Evolutionary conservation across 2,113 vertebrate genomes (phyloP), one percentile per base, ranked within the genome.

Genomic region (Indicator maculatus): DNA sequence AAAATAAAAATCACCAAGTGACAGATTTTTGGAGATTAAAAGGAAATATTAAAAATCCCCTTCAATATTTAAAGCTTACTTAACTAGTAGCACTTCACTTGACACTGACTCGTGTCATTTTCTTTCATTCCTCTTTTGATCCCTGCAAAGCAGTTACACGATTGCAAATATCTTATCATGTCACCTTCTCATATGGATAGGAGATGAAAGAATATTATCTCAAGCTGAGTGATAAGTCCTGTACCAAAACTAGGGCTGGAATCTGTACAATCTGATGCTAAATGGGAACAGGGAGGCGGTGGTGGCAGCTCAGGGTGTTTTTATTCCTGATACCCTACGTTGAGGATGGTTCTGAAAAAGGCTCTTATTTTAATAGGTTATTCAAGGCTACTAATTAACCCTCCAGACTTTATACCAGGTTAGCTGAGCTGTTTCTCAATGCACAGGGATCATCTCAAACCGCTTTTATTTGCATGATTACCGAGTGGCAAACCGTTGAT

Each of bases 61-160:
- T 98, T 98, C 97, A 98, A 98, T 98, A 98, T 98, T 98, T 98
- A 98, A 98, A 98, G 97, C 97, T 97, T 97, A 92, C 96, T 98
- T 98, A 98, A 98, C 97, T 95, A 95, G 96, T 95, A 98, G 97
- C 97, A 97, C 96, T 98, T 97, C 83, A 94, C 94, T 96, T 98
- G 97, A 97, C 96, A 96, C 95, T 96, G 95, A 98, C 96, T 98
- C 28, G 18, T 97, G 96, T 97, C 97, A 98, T 97, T 98, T 97
- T 95, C 97, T 96, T 98, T 98, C 97, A 97, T 97, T 97, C 96
- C 94, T 97, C 97, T 97, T 98, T 98, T 98, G 98, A 98, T 98
- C 97, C 96, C 66, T 90, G 97, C 91, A 98, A 98, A 98, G 96
- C 89, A 96, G 97, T 97, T 98, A 98, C 97, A 98, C 41, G 96